These are phyloP conservation scores for Procavia capensis DNA, from an alignment of 2,113 vertebrate genomes.

Conservation along the genomic window DNA sequence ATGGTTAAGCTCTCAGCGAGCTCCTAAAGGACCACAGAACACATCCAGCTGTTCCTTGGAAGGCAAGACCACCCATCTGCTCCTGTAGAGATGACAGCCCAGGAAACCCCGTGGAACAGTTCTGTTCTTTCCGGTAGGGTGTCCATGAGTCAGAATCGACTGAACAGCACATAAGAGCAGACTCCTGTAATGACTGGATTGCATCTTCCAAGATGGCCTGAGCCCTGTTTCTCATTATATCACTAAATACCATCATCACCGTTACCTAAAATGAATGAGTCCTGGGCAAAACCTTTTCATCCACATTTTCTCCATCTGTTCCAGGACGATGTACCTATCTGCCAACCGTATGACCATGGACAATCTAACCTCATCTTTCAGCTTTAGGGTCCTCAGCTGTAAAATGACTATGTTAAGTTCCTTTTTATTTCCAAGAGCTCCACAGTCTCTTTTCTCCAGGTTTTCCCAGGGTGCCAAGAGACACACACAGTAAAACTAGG, in stretches of 20 bases:
- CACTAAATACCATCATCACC: not conserved
- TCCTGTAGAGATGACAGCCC: too few species aligned
- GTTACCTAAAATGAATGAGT: not conserved
- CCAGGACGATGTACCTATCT: not conserved
- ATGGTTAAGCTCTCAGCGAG: too few species aligned
- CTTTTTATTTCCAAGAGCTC: not conserved
- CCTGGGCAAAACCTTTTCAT: not conserved
- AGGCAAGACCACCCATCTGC: too few species aligned
- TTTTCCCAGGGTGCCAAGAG: not conserved
- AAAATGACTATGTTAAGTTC: not conserved
- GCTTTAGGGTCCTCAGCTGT: not conserved
- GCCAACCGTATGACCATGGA: not conserved
- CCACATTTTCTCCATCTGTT: not conserved
- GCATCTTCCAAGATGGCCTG: not conserved
- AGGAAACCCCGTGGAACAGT: too few species aligned
- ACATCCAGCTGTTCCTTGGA: too few species aligned
- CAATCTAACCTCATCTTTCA: not conserved
- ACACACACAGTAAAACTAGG: constrained; percentile 28
- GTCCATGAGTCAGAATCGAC: not conserved
- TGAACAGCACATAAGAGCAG: not conserved
- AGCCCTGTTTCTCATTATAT: not conserved
- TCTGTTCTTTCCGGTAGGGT: not conserved
- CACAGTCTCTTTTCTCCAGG: not conserved
- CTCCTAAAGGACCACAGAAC: too few species aligned
- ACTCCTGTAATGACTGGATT: not conserved